These are phyloP conservation scores for Siniperca knerii DNA, from an alignment of 2,113 vertebrate species.

Conservation along the genomic window DNA sequence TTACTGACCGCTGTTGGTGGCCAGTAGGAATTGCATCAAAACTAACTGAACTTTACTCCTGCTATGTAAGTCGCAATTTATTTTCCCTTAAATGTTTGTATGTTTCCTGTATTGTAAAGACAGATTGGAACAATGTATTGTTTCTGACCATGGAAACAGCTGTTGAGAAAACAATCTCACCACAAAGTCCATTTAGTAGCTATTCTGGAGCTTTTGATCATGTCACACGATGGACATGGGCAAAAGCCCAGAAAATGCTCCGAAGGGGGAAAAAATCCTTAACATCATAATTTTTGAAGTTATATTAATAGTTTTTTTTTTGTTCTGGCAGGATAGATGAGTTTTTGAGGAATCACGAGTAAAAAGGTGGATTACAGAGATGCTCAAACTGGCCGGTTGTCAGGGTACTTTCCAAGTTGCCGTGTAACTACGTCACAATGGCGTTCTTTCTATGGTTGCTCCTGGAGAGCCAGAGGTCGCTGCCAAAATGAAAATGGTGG, in stretches of 20 bases:
- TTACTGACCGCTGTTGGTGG: slow-evolving; percentile 6
- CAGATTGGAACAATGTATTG: not conserved
- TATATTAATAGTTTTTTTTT: not conserved
- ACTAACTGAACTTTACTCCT: not conserved
- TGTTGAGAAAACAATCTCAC: not conserved
- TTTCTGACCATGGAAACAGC: not conserved
- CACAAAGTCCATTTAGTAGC: not conserved
- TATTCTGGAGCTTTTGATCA: not conserved
- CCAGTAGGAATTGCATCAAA: not conserved
- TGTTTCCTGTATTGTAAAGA: not conserved
- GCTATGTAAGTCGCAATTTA: not conserved
- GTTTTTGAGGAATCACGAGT: not conserved
- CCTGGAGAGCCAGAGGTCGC: too few relatives aligned
- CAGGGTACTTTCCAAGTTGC: not conserved
- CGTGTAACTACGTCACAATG: not conserved
- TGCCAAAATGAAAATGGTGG: too few relatives aligned
- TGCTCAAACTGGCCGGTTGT: not conserved
- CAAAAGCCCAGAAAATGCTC: not conserved
- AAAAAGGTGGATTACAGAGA: not conserved
- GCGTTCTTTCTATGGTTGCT: too few relatives aligned
- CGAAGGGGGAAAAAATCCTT: not conserved
- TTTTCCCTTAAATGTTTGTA: not conserved
- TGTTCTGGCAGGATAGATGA: not conserved
- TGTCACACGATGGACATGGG: not conserved
- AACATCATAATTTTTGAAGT: not conserved